A percentile compares a stretch with the other conserved stretches of the same genome.
Evolutionary conservation across 2,888 invertebrate genomes (phyloP).

Genomic region (Altica lythri): DNA sequence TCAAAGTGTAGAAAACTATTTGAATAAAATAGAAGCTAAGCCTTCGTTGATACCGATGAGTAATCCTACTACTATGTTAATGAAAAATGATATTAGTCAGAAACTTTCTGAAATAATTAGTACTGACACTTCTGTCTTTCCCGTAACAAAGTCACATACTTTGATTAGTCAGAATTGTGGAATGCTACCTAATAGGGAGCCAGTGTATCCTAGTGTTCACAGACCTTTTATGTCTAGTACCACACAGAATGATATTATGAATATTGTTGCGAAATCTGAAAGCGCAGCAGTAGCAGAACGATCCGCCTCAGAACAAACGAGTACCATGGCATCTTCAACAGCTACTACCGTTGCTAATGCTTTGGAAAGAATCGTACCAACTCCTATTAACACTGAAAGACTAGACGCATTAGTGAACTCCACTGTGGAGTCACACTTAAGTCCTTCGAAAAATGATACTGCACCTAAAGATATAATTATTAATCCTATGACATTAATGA

Average conservation of each 20-base stretch:
- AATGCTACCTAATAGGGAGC: slow-evolving; percentile 35
- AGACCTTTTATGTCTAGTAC: slow-evolving; percentile 40
- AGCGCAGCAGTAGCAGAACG: slow-evolving; percentile 47
- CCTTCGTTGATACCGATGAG: slow-evolving; percentile 31
- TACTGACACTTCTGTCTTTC: slow-evolving; percentile 27
- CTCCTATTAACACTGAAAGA: slow-evolving; percentile 56
- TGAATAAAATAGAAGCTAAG: slow-evolving; percentile 60
- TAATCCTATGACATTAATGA: slow-evolving; percentile 31
- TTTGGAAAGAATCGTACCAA: slow-evolving; percentile 41
- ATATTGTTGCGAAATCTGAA: slow-evolving; percentile 49
- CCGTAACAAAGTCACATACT: slow-evolving; percentile 34
- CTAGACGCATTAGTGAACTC: slow-evolving; percentile 67
- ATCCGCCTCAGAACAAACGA: slow-evolving; percentile 40
- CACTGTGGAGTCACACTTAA: slow-evolving; percentile 60
- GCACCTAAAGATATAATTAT: slow-evolving; percentile 44
- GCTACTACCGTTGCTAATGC: slow-evolving; percentile 50
- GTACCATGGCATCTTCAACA: slow-evolving; percentile 53
- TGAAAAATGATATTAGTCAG: slow-evolving; percentile 37
- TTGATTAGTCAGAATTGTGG: slow-evolving; percentile 36
- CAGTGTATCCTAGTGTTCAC: slow-evolving; percentile 43
- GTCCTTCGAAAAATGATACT: slow-evolving; percentile 48
- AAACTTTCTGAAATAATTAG: slow-evolving; percentile 36
- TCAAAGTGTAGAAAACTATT: slow-evolving; percentile 64
- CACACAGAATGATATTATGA: slow-evolving; percentile 43
- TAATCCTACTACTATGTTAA: slow-evolving; percentile 32